phyloP scores from a whole-genome alignment of 2,113 vertebrate species.

The Rhea americana region DNA sequence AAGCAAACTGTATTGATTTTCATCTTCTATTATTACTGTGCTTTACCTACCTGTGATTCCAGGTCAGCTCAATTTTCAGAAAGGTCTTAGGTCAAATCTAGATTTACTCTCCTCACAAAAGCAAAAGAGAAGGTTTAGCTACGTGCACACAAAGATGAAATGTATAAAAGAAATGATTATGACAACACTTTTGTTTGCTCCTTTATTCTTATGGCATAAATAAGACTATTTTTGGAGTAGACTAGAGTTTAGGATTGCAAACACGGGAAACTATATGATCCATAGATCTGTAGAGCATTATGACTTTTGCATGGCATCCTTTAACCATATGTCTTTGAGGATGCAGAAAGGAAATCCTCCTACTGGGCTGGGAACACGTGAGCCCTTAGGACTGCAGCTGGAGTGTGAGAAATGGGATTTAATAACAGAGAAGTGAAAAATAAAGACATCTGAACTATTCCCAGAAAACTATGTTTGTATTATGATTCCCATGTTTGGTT shows the following conservation, averaged over 20 bases:
- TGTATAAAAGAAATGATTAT: background rate
- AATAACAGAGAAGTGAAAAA: background rate
- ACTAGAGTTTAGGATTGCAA: background rate
- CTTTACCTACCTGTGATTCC: slow-evolving; percentile 71
- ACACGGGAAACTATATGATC: rapidly evolving
- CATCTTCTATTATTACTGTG: slow-evolving; percentile 70
- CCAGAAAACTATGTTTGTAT: background rate
- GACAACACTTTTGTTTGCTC: background rate
- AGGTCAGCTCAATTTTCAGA: slow-evolving; percentile 76
- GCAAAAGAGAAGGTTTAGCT: background rate
- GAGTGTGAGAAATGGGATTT: background rate
- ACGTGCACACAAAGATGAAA: background rate
- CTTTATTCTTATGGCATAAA: background rate
- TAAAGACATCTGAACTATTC: background rate
- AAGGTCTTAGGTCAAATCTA: slow-evolving; percentile 70
- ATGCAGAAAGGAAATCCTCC: background rate
- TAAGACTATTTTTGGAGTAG: background rate
- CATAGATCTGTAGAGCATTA: rapidly evolving
- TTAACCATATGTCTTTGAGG: background rate
- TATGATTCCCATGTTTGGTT: background rate
- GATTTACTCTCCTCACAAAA: slow-evolving; percentile 65
- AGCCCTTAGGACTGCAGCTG: background rate
- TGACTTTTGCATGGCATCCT: background rate
- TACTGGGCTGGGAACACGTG: background rate
- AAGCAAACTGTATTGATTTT: slow-evolving; percentile 74